These are phyloP conservation scores for Thunnus maccoyii DNA, from an alignment of 2,113 vertebrate genomes.

Conservation along the genomic window DNA sequence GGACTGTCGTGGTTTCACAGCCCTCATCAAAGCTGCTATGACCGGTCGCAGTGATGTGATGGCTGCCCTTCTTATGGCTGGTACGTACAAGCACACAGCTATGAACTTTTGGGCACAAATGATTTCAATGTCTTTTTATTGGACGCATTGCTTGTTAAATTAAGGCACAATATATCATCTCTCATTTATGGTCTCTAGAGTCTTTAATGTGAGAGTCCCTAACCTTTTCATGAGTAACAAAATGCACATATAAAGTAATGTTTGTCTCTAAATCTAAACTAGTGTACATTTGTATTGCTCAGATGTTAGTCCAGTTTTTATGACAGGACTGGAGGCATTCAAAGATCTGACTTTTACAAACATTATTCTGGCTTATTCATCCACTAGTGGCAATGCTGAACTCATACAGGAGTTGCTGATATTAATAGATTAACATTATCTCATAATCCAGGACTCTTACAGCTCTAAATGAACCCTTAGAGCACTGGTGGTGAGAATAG, in stretches of 20 bases:
- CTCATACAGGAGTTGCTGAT: conserved; percentile 11
- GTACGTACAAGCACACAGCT: conserved; percentile 66
- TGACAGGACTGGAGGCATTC: not conserved
- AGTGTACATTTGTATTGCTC: not conserved
- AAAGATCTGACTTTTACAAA: not conserved
- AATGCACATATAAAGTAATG: not conserved
- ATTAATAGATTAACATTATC: conserved; percentile 30
- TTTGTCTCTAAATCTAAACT: not conserved
- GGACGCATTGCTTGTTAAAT: not conserved
- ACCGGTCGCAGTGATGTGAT: conserved; percentile 84
- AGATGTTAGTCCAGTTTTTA: no score
- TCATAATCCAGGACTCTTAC: conserved; percentile 20
- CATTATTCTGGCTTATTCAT: not conserved
- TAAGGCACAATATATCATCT: not conserved
- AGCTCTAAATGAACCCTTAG: conserved; percentile 30
- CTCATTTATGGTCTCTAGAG: no score
- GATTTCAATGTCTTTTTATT: not conserved
- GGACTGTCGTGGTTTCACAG: conserved; percentile 90
- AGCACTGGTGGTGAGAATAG: conserved; percentile 37
- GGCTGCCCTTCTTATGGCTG: conserved; percentile 89
- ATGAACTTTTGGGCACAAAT: not conserved
- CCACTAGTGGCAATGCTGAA: not conserved
- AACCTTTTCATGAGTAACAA: not conserved
- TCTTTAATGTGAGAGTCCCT: no score
- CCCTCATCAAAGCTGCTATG: conserved; percentile 92